Percentiles rank a stretch among this genome's conserved stretches.
Conservation (phyloP, 2,797 vertebrate genomes). For the Hydrophis major region DNA sequence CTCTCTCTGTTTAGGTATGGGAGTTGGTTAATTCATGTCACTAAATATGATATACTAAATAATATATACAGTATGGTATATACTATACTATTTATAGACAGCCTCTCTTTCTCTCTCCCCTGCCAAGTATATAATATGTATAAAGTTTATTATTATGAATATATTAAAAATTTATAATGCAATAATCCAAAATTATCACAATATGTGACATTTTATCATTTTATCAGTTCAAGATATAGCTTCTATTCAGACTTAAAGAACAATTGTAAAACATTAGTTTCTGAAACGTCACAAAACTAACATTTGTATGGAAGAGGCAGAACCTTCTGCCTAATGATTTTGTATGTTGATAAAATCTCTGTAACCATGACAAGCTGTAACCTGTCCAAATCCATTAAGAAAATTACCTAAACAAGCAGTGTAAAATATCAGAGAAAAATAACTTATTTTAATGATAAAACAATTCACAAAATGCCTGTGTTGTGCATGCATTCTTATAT, state of each 20-base stretch:
- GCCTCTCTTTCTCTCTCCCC: background rate
- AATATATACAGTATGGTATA: no score
- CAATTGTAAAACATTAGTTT: conserved; percentile 74
- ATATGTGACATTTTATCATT: conserved; percentile 59
- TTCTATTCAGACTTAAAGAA: conserved; percentile 63
- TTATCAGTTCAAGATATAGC: conserved; percentile 43
- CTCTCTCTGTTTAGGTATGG: background rate
- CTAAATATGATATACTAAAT: background rate
- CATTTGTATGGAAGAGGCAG: conserved; percentile 72
- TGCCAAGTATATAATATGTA: background rate
- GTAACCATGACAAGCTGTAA: conserved; percentile 80
- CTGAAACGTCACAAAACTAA: conserved; percentile 72
- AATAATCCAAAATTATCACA: background rate
- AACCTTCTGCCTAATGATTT: conserved; percentile 74
- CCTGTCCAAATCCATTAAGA: conserved; percentile 78
- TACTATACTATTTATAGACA: background rate
- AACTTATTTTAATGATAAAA: background rate
- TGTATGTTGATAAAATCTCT: conserved; percentile 81
- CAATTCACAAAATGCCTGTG: background rate
- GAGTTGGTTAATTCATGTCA: background rate
- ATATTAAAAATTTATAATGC: background rate
- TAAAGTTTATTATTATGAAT: conserved; percentile 22
- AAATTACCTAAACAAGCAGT: conserved; percentile 39
- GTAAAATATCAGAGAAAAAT: background rate
- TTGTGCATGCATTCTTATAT: background rate